phyloP scores from a whole-genome alignment of 1,140 invertebrate genomes.

The Gerris buenoi region DNA sequence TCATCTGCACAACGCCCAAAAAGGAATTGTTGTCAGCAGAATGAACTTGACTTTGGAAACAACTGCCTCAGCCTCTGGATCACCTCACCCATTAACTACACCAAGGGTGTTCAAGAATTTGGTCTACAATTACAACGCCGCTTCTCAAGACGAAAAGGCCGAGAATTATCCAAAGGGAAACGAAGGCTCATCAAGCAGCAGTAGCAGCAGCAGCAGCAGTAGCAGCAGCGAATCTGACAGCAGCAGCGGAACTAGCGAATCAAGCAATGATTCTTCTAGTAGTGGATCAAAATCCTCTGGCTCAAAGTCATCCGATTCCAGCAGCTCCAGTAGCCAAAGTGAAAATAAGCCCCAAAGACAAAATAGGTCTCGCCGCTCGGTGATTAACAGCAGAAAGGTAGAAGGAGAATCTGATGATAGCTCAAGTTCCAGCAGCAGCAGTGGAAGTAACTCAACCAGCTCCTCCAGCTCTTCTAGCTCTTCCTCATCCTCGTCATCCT shows the following conservation, averaged over 20 bases:
- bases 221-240: too few species aligned
- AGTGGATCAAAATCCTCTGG: slow-evolving; percentile 1
- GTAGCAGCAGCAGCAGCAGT: background rate
- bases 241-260: too few species aligned
- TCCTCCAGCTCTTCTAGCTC: slow-evolving; percentile 6
- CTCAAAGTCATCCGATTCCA: slow-evolving; percentile 8
- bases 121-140: slow-evolving; percentile 20
- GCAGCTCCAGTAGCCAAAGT: slow-evolving; percentile 1
- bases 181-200: slow-evolving; percentile 4
- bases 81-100: slow-evolving; percentile 20
- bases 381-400: background rate
- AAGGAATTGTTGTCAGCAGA: slow-evolving; percentile 41
- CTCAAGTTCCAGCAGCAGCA: slow-evolving; percentile 9
- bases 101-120: slow-evolving; percentile 26
- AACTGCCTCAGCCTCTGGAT: slow-evolving; percentile 19
- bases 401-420: slow-evolving; percentile 1
- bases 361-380: slow-evolving; percentile 8
- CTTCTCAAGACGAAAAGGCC: slow-evolving; percentile 11
- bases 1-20: slow-evolving; percentile 31
- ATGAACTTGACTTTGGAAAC: slow-evolving; percentile 37
- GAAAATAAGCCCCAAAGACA: slow-evolving; percentile 5
- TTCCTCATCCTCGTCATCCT: slow-evolving; percentile 5
- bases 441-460: background rate
- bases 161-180: slow-evolving; percentile 3
- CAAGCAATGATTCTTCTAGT: too few species aligned